A percentile compares a stretch with the other conserved stretches of the same genome.
Conservation (phyloP, 2,113 vertebrate species). For the Cephalophus harveyi region DNA sequence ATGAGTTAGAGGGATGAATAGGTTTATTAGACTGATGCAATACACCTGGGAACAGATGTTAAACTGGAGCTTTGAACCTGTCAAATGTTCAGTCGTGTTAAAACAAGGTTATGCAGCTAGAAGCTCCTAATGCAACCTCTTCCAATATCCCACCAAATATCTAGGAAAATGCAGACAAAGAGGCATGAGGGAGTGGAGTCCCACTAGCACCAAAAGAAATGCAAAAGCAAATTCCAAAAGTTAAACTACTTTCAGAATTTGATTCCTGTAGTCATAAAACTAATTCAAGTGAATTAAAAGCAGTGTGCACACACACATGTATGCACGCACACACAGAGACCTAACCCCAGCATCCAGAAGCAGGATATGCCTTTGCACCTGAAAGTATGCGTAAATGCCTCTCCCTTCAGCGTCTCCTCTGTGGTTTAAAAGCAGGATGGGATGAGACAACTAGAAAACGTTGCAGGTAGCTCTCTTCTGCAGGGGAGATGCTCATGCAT, state of each 20-base stretch:
- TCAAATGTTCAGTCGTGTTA: neutral
- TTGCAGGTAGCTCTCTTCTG: neutral
- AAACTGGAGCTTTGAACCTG: neutral
- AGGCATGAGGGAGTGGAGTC: neutral
- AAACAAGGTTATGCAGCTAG: neutral
- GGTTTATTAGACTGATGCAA: neutral
- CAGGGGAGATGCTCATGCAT: neutral
- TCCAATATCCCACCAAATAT: neutral
- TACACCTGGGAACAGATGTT: neutral
- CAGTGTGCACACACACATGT: fast-evolving
- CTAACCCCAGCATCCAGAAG: neutral
- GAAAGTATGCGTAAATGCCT: neutral
- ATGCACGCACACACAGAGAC: neutral
- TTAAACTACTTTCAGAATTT: neutral
- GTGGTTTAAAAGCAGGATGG: neutral
- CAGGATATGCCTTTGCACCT: neutral
- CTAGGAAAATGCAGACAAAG: neutral
- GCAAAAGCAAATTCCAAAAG: neutral
- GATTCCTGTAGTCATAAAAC: neutral
- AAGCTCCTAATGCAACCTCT: neutral
- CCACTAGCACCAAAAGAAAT: neutral
- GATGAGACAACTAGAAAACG: neutral
- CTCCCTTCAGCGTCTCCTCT: neutral
- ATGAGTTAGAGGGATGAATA: neutral
- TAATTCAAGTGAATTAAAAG: neutral